These are phyloP conservation scores for Rhagoletis zephyria DNA, from an alignment of 1,140 invertebrate genomes.

Conservation along the genomic window DNA sequence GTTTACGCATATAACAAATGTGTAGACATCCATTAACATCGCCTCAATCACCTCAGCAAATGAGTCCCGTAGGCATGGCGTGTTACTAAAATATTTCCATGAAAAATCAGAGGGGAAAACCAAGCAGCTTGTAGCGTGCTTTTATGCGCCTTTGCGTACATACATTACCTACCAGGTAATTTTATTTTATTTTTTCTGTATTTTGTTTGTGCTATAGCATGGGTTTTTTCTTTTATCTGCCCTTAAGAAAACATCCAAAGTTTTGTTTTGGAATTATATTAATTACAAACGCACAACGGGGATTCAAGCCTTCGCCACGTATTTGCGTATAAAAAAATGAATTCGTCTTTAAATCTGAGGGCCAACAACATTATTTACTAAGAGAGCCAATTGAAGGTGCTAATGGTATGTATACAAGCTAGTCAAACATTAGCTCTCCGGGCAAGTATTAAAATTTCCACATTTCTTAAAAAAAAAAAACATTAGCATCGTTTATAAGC, in stretches of 20 bases:
- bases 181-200: neutral
- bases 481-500: too few species aligned
- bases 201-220: neutral
- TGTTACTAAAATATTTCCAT: slow-evolving; percentile 10
- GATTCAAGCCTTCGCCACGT: neutral
- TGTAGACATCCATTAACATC: slow-evolving; percentile 13
- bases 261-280: neutral
- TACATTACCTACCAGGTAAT: neutral
- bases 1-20: neutral
- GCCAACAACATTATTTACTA: too few species aligned
- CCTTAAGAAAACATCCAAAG: too few species aligned
- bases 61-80: slow-evolving; percentile 9
- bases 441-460: too few species aligned
- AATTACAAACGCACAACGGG: neutral
- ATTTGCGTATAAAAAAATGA: too few species aligned
- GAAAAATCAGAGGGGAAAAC: neutral
- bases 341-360: too few species aligned
- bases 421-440: too few species aligned
- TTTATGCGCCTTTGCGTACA: neutral
- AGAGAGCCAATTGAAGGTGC: too few species aligned
- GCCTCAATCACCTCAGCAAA: neutral
- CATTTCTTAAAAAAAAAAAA: too few species aligned
- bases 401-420: too few species aligned
- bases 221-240: too few species aligned
- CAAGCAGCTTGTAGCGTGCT: neutral